These are phyloP conservation scores for Batillaria attramentaria DNA, from an alignment of 1,140 invertebrate genomes.

Conservation along the genomic window DNA sequence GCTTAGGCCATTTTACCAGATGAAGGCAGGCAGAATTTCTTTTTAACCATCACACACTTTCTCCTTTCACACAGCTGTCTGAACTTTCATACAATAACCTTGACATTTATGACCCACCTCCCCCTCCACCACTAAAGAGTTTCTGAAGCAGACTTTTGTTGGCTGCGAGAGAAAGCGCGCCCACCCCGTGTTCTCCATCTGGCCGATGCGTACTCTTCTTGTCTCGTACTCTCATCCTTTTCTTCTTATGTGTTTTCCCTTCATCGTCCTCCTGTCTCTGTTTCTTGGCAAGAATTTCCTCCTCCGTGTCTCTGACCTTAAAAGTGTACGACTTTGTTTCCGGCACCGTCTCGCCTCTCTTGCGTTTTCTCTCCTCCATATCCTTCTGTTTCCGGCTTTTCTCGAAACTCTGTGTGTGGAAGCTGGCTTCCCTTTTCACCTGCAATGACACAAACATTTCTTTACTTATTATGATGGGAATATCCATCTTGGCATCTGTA, in stretches of 20 bases:
- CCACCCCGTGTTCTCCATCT: constrained; percentile 18
- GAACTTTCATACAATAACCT: not conserved
- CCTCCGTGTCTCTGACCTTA: constrained; percentile 59
- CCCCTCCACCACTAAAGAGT: constrained; percentile 21
- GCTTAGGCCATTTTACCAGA: too few relatives aligned
- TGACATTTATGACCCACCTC: not conserved
- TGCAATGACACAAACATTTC: not conserved
- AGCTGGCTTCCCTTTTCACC: constrained; percentile 86
- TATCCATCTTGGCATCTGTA: not conserved
- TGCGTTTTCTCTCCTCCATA: constrained; percentile 48
- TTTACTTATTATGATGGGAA: not conserved
- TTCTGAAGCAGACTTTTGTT: constrained; percentile 23
- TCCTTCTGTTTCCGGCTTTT: constrained; percentile 81
- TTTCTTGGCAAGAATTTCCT: constrained; percentile 56
- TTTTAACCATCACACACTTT: too few relatives aligned
- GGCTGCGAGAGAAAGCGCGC: constrained; percentile 19
- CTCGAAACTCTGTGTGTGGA: constrained; percentile 87
- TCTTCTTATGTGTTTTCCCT: not conserved
- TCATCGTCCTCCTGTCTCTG: not conserved
- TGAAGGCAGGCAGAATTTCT: too few relatives aligned
- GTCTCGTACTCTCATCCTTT: not conserved
- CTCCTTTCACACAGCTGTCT: too few relatives aligned
- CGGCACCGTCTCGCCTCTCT: constrained; percentile 33
- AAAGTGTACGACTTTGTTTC: constrained; percentile 37
- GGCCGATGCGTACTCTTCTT: constrained; percentile 19